Conservation (phyloP, 2,888 invertebrate genomes). For the Eupithecia pulchellata region DNA sequence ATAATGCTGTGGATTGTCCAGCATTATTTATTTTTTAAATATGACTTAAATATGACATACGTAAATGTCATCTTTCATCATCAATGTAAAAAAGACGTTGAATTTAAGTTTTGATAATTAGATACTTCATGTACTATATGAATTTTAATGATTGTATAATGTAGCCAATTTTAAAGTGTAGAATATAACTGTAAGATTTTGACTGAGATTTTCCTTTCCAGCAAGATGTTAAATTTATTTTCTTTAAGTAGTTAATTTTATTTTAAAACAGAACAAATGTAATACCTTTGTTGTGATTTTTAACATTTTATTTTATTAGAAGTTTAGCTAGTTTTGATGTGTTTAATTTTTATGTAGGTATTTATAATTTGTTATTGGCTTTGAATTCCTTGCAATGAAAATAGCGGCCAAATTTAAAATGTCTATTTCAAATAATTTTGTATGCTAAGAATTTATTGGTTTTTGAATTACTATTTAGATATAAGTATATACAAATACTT, state of each 20-base stretch:
- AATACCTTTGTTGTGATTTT: conserved; percentile 6
- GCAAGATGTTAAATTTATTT: neutral
- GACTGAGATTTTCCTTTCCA: neutral
- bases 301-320: neutral
- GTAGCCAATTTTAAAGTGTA: neutral
- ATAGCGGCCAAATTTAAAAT: neutral
- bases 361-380: neutral
- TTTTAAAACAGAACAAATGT: neutral
- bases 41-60: no score
- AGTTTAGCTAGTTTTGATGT: neutral
- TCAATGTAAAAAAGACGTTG: neutral
- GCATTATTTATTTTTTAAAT: no score
- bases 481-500: neutral
- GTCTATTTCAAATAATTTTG: neutral
- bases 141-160: neutral
- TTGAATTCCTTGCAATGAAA: neutral
- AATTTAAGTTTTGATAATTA: neutral
- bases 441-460: neutral
- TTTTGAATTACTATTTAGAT: neutral
- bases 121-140: neutral
- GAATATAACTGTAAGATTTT: neutral
- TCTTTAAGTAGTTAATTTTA: neutral
- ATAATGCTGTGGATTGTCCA: no score
- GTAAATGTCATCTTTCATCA: no score
- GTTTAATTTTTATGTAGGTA: neutral